These are phyloP conservation scores for Teleogryllus occipitalis DNA, from an alignment of 1,140 invertebrate genomes.

Conservation along the genomic window DNA sequence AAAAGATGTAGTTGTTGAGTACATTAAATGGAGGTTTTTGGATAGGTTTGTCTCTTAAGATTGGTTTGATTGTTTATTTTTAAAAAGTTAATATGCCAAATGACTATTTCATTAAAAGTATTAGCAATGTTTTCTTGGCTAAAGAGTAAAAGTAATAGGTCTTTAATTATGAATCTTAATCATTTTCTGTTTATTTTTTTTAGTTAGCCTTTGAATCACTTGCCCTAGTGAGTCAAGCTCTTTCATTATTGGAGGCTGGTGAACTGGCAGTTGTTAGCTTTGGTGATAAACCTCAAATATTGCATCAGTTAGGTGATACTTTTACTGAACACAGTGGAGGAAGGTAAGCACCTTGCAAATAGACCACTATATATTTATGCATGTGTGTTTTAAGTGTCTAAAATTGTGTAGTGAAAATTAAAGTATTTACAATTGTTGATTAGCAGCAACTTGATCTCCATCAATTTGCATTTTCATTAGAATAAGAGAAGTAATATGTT, in stretches of 20 bases:
- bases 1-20: no score
- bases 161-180: not conserved
- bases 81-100: not conserved
- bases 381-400: no score
- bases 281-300: conserved; percentile 73
- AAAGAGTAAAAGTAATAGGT: no score
- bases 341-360: conserved; percentile 35
- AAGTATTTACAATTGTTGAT: no score
- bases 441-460: no score
- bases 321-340: conserved; percentile 76
- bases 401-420: no score
- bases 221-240: conserved; percentile 79
- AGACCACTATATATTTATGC: no score
- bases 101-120: no score
- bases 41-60: not conserved
- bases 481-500: no score
- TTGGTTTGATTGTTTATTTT: not conserved
- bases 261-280: conserved; percentile 86
- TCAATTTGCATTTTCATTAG: no score
- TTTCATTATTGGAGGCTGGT: conserved; percentile 89
- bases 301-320: conserved; percentile 78
- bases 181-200: conserved; percentile 17
- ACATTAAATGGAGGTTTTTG: no score
- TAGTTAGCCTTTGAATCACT: conserved; percentile 89
- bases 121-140: no score